A percentile compares a stretch with the other conserved stretches of the same genome.
These are phyloP conservation scores for Carettochelys insculpta DNA, from an alignment of 2,113 vertebrate genomes.

Conservation along the genomic window DNA sequence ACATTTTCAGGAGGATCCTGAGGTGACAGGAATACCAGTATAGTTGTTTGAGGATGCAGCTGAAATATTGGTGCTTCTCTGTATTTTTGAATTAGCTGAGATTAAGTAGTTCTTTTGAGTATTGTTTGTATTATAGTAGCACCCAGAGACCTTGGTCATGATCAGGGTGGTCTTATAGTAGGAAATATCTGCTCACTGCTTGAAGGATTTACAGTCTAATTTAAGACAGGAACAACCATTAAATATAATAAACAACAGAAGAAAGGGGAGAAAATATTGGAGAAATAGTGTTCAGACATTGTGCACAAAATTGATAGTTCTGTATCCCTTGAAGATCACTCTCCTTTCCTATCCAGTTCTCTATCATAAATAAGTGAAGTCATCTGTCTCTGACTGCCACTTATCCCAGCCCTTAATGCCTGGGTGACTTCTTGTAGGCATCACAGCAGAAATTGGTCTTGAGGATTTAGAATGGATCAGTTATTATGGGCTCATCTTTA, in stretches of 20 bases:
- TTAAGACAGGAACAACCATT: not conserved
- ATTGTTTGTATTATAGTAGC: not conserved
- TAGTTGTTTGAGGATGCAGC: not conserved
- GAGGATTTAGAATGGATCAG: not conserved
- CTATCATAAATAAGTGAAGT: not conserved
- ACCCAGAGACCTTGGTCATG: not conserved
- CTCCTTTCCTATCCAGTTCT: not conserved
- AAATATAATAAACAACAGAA: not conserved
- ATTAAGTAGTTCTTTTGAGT: not conserved
- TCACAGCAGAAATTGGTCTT: not conserved
- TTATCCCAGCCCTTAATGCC: not conserved
- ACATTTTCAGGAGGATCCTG: not conserved
- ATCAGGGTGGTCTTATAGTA: not conserved
- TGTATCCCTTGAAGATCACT: slow-evolving; percentile 14
- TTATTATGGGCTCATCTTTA: accelerated
- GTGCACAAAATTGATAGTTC: not conserved
- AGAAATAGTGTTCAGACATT: not conserved
- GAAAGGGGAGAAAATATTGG: not conserved
- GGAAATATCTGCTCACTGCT: not conserved
- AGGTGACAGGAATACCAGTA: not conserved
- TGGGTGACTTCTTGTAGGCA: not conserved
- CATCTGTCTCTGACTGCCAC: not conserved
- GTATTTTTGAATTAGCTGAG: not conserved
- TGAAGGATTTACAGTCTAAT: not conserved
- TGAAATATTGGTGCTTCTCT: not conserved